A percentile compares a stretch with the other conserved stretches of the same genome.
Conservation (phyloP, 2,888 invertebrate species). For the Fragum fragum region DNA sequence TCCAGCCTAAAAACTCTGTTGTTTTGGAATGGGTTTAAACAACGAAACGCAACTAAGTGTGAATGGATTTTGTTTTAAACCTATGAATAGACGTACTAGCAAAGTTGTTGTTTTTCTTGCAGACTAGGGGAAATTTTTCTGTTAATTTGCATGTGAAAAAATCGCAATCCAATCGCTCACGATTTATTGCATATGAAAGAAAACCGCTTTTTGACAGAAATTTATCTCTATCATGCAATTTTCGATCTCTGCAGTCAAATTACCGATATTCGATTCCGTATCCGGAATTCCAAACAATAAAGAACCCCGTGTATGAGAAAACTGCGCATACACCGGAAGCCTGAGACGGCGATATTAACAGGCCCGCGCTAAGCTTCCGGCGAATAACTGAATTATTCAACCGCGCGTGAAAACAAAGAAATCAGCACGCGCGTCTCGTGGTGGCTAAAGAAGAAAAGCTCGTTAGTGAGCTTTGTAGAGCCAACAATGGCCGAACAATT, state of each 20-base stretch:
- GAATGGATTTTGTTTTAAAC: too few species aligned
- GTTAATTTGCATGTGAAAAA: too few species aligned
- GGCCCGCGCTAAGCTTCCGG: slow-evolving; percentile 51
- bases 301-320: slow-evolving; percentile 29
- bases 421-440: slow-evolving; percentile 28
- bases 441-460: slow-evolving; percentile 34
- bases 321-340: slow-evolving; percentile 45
- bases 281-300: slow-evolving; percentile 27
- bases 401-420: slow-evolving; percentile 60
- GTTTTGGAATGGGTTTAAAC: too few species aligned
- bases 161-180: too few species aligned
- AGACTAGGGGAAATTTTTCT: too few species aligned
- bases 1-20: too few species aligned
- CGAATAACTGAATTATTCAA: slow-evolving; percentile 47
- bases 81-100: too few species aligned
- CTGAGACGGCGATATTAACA: slow-evolving; percentile 49
- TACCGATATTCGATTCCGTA: slow-evolving; percentile 16
- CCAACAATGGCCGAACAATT: slow-evolving; percentile 39
- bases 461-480: slow-evolving; percentile 40
- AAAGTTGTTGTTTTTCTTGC: too few species aligned
- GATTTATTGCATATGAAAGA: not conserved
- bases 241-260: slow-evolving; percentile 19
- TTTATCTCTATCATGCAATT: slow-evolving; percentile 3
- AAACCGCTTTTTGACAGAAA: not conserved
- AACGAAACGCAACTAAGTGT: too few species aligned